phyloP scores from a whole-genome alignment of 2,888 invertebrate species.

The Oeneis ivallda region DNA sequence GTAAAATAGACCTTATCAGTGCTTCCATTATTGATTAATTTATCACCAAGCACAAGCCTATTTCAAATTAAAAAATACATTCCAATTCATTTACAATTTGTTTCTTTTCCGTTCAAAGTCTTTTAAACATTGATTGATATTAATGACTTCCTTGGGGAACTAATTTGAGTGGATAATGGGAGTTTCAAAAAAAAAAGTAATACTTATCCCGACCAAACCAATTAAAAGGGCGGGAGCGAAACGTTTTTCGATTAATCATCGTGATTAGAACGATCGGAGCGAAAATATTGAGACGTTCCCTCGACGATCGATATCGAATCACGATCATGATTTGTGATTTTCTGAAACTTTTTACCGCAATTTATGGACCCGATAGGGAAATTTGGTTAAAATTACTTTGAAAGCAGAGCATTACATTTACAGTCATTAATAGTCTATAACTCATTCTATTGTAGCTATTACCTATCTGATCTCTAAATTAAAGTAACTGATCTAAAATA shows the following conservation, averaged over 20 bases:
- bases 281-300: constrained; percentile 39
- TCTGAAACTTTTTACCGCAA: constrained; percentile 25
- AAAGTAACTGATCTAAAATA: no score
- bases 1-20: no score
- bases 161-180: constrained; percentile 79
- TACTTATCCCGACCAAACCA: constrained; percentile 30
- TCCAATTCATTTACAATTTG: constrained; percentile 37
- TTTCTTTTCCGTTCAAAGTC: constrained; percentile 34
- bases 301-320: constrained; percentile 38
- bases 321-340: constrained; percentile 33
- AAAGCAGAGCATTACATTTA: no score
- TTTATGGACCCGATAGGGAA: constrained; percentile 22
- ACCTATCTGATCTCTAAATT: no score
- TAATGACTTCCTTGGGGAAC: constrained; percentile 67
- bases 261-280: constrained; percentile 36
- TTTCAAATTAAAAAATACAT: background rate
- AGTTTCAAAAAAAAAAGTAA: constrained; percentile 61
- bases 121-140: constrained; percentile 63
- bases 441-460: no score
- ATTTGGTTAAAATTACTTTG: constrained; percentile 16
- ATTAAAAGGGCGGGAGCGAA: constrained; percentile 38
- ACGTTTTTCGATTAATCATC: constrained; percentile 40
- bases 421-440: no score
- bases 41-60: background rate
- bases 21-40: no score